Conservation (phyloP, 2,888 invertebrate genomes). For the Oxycera nigricornis region DNA sequence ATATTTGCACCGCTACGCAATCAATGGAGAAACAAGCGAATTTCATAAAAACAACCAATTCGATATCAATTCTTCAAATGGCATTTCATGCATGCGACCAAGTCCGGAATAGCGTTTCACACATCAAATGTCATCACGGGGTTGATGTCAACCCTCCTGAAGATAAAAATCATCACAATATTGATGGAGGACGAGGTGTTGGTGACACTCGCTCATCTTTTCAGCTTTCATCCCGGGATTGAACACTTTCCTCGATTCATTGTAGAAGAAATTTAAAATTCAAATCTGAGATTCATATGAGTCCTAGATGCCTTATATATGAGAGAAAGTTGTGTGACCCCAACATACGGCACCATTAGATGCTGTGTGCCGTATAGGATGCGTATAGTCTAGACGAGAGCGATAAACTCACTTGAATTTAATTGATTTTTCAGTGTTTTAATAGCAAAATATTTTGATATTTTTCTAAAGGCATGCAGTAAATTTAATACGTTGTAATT, state of each 20-base stretch:
- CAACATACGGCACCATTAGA: constrained; percentile 24
- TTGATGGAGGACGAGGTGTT: background rate
- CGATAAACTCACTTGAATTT: background rate
- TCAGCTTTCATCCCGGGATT: background rate
- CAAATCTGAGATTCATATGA: constrained; percentile 36
- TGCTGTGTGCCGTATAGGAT: background rate
- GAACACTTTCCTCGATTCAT: background rate
- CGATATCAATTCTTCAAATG: background rate
- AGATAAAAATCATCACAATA: background rate
- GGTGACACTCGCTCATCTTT: background rate
- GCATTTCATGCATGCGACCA: constrained; percentile 1
- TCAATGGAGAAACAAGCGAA: too few species aligned
- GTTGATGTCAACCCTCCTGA: background rate
- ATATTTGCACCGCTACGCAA: background rate
- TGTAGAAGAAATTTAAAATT: constrained; percentile 26
- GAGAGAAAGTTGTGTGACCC: constrained; percentile 2
- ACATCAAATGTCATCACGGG: constrained; percentile 3
- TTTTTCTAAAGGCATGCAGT: too few species aligned
- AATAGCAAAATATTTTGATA: too few species aligned
- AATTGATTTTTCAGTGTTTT: too few species aligned
- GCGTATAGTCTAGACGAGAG: background rate
- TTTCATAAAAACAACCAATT: background rate
- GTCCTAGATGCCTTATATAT: background rate
- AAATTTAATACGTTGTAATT: too few species aligned
- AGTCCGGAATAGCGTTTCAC: background rate